A percentile compares a stretch with the other conserved stretches of the same genome.
Evolutionary conservation across 1,140 invertebrate species (phyloP).

Genomic region (Aculops lycopersici): DNA sequence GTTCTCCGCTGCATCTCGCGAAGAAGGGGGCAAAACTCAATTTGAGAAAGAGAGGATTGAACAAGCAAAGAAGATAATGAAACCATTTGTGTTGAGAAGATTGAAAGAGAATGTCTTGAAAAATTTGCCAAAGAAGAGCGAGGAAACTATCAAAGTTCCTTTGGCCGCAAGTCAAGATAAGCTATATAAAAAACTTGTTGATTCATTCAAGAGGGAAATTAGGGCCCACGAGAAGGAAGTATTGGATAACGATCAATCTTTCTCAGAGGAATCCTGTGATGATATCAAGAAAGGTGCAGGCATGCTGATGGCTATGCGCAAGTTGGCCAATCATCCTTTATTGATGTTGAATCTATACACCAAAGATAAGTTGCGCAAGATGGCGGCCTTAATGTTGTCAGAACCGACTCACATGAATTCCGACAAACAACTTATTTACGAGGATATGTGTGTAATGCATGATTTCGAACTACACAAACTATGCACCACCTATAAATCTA

Average conservation of each 20-base stretch:
- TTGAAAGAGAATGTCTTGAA: slow-evolving; percentile 48
- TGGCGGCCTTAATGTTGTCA: slow-evolving; percentile 34
- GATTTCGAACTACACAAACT: slow-evolving; percentile 66
- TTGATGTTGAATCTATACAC: slow-evolving; percentile 41
- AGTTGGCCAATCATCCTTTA: slow-evolving; percentile 58
- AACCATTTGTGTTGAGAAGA: slow-evolving; percentile 66
- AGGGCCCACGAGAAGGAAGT: slow-evolving; percentile 5
- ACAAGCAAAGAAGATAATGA: slow-evolving; percentile 77
- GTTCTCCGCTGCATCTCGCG: slow-evolving; percentile 22
- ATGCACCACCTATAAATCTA: slow-evolving; percentile 23
- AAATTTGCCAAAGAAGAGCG: slow-evolving; percentile 34
- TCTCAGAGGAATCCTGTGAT: slow-evolving; percentile 1
- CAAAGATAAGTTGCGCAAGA: slow-evolving; percentile 28
- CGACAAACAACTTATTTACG: slow-evolving; percentile 41
- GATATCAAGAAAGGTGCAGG: slow-evolving; percentile 26
- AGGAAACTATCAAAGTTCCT: slow-evolving; percentile 26
- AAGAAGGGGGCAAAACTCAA: slow-evolving; percentile 17
- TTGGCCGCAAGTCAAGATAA: slow-evolving; percentile 34
- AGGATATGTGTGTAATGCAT: slow-evolving; percentile 51
- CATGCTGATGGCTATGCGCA: slow-evolving; percentile 58
- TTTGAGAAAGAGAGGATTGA: slow-evolving; percentile 60
- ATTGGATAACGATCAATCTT: background rate
- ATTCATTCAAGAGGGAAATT: slow-evolving; percentile 21
- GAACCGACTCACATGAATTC: slow-evolving; percentile 40
- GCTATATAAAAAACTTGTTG: slow-evolving; percentile 38